These are phyloP conservation scores for Xylota sylvarum DNA, from an alignment of 2,888 invertebrate genomes.

Conservation along the genomic window DNA sequence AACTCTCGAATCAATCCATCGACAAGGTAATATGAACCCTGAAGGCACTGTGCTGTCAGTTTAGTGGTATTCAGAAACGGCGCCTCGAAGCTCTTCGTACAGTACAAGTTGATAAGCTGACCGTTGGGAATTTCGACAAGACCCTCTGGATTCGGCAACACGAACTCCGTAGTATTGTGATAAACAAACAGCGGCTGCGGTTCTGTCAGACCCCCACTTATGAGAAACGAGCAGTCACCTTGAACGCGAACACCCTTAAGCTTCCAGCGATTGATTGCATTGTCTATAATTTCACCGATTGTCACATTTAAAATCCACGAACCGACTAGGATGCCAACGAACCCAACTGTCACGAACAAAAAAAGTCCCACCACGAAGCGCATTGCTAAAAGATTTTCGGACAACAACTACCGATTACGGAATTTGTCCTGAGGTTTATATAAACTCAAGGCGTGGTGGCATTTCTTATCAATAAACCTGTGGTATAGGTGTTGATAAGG, in stretches of 20 bases:
- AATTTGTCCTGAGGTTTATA: conserved; percentile 9
- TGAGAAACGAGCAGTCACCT: conserved; percentile 79
- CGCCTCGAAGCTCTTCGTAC: conserved; percentile 74
- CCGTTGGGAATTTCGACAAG: conserved; percentile 79
- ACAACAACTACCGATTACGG: conserved; percentile 12
- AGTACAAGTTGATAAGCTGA: conserved; percentile 81
- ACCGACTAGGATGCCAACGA: not conserved
- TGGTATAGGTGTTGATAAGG: conserved; percentile 3
- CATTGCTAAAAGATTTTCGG: conserved; percentile 30
- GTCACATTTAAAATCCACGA: conserved; percentile 33
- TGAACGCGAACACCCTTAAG: conserved; percentile 42
- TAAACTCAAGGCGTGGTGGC: conserved; percentile 7
- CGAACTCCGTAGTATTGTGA: conserved; percentile 81
- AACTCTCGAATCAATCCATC: conserved; percentile 80
- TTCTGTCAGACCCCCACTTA: conserved; percentile 81
- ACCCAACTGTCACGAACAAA: not conserved
- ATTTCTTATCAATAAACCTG: not conserved
- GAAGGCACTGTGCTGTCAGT: conserved; percentile 80
- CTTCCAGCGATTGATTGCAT: not conserved
- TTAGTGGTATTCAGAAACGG: conserved; percentile 71
- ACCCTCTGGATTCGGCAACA: conserved; percentile 80
- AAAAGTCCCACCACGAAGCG: not conserved
- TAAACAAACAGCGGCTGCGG: conserved; percentile 87
- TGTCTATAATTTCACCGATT: conserved; percentile 26
- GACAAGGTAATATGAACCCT: conserved; percentile 79